Conservation (phyloP, 2,797 vertebrate species). For the Hapalemur alaotrensis region DNA sequence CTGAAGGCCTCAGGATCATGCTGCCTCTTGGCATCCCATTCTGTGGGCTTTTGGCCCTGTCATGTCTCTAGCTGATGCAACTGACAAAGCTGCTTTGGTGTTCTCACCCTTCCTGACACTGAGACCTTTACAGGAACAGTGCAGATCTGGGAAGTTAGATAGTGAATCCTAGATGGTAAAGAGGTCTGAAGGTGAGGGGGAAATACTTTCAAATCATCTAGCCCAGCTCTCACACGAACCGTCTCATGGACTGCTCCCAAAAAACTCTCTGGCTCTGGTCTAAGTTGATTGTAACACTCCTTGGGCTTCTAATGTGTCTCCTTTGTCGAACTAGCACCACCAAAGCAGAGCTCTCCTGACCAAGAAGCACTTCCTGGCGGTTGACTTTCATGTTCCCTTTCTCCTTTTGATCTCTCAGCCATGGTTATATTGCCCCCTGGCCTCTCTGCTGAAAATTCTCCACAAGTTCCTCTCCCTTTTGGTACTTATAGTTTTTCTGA, state of each 20-base stretch:
- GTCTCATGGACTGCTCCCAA: neutral
- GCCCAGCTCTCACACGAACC: neutral
- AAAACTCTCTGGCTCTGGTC: neutral
- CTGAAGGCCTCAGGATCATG: neutral
- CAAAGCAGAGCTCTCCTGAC: slow-evolving; percentile 53
- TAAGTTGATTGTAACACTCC: neutral
- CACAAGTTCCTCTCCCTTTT: neutral
- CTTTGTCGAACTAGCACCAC: neutral
- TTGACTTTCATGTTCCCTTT: slow-evolving; percentile 32
- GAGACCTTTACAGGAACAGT: slow-evolving; percentile 4
- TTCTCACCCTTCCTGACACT: neutral
- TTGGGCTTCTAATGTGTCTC: neutral
- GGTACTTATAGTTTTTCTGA: slow-evolving; percentile 40
- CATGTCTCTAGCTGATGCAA: neutral
- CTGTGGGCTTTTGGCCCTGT: neutral
- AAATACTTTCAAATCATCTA: slow-evolving; percentile 24
- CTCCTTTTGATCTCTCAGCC: slow-evolving; percentile 10
- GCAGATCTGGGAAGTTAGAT: neutral
- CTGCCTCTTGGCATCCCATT: neutral
- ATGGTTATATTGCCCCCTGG: neutral
- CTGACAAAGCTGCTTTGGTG: neutral
- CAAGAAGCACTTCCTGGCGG: slow-evolving; percentile 12
- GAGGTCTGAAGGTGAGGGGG: neutral
- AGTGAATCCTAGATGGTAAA: neutral
- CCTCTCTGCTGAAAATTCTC: slow-evolving; percentile 30